Evolutionary conservation across 2,888 invertebrate species (phyloP).

Genomic region (Volucella inanis): DNA sequence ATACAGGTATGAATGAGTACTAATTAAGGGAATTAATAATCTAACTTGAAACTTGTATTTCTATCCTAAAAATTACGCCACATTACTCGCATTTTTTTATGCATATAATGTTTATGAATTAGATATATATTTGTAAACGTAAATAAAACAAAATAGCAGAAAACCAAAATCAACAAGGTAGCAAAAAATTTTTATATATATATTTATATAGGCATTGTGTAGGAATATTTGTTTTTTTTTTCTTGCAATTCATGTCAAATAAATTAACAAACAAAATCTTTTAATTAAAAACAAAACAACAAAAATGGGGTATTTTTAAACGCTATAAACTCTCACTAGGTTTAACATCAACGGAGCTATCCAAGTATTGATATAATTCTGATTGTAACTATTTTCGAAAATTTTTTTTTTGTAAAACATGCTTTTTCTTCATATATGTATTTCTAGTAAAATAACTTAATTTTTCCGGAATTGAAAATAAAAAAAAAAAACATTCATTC

Average conservation of each 20-base stretch:
- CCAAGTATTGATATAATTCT: constrained; percentile 15
- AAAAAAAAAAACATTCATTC: too few relatives aligned
- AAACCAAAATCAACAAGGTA: constrained; percentile 70
- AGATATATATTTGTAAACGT: constrained; percentile 48
- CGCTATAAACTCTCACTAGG: constrained; percentile 43
- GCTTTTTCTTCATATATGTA: background rate
- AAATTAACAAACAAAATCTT: constrained; percentile 58
- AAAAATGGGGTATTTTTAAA: constrained; percentile 52
- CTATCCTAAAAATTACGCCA: constrained; percentile 64
- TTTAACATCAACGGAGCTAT: constrained; percentile 44
- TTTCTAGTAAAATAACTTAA: background rate
- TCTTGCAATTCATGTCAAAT: constrained; percentile 64
- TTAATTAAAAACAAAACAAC: constrained; percentile 44
- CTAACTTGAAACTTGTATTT: constrained; percentile 59
- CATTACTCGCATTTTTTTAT: constrained; percentile 45
- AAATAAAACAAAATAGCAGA: constrained; percentile 62
- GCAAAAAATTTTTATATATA: constrained; percentile 59
- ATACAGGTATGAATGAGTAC: constrained; percentile 67
- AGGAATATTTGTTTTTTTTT: constrained; percentile 45
- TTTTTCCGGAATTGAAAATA: too few relatives aligned
- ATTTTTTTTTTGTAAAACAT: background rate
- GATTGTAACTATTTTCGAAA: background rate
- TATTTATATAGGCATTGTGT: constrained; percentile 64
- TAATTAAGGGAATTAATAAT: constrained; percentile 64
- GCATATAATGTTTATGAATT: constrained; percentile 49